Base-by-base conservation (phyloP, 2,888 invertebrate genomes). In the Andrena dorsata region DNA sequence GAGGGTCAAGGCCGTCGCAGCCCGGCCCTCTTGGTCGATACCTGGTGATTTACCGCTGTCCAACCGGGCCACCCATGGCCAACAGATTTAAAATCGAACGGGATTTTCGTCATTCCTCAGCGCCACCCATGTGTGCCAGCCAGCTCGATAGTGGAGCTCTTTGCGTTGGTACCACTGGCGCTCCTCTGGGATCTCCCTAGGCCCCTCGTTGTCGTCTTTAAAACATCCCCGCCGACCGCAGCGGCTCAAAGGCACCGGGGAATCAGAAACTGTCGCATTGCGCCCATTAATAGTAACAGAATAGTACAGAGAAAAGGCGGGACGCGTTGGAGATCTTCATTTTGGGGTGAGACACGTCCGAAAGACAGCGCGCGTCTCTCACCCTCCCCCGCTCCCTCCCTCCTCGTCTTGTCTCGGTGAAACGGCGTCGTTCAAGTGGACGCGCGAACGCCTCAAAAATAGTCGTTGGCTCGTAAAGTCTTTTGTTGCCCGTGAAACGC, bases 401-500 rank as follows among this genome's bases (percentile, higher is more conserved):
- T 41, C 41, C 73, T 63, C 35, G 64, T 16, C 66, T 56, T 60
- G 66, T 47, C 63, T 83, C 84, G 85, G 82, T 86, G 83, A 87
- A 90, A 77, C 82, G 76, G 76, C 83, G 82, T 64, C 84, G 75
- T 78, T 82, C 86, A 75, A 82, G 84, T 32, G 72, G 81, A 73
- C 84, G 85, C 73, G 82, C 80, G 85, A 83, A 75, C 81, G 87
- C 76, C 86, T 83, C 89, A 87, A 90, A 90, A 90, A 90, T 90
- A 90, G 86, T 90, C 86, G 88, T 81, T 69, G 85, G 80, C 86
- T 89, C 89, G 86, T 89, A 88, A 89, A 90, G 85, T 87, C 83
- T 85, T 90, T 82, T 84, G 82, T 85, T 82, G 83, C 73, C 79
- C 73, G 84, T 81, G 84, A 85, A 84, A 82, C 82, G 78, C 84